A percentile compares a stretch with the other conserved stretches of the same genome.
These are phyloP conservation scores for Quiscalus mexicanus DNA, from an alignment of 2,113 vertebrate species.

Conservation along the genomic window DNA sequence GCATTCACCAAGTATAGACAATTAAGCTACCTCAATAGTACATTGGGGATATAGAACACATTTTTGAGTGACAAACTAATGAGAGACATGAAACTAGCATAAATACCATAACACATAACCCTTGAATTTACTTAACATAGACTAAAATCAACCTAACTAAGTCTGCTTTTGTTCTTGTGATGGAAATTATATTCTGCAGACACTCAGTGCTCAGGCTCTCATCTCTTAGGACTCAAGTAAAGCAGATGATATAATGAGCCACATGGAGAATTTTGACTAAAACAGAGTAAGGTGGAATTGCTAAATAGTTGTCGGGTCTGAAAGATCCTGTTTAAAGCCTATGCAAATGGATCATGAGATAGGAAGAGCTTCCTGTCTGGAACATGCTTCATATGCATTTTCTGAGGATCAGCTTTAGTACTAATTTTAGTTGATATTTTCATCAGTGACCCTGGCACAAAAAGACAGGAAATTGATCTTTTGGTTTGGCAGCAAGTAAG, in stretches of 20 bases:
- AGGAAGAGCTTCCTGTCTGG: not conserved
- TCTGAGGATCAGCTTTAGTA: not conserved
- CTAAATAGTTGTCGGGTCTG: not conserved
- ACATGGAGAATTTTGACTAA: not conserved
- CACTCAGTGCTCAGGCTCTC: not conserved
- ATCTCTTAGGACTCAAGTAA: not conserved
- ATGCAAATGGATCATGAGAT: not conserved
- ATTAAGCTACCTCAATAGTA: not conserved
- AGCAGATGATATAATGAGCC: not conserved
- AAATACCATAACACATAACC: not conserved
- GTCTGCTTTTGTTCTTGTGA: not conserved
- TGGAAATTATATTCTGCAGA: not conserved
- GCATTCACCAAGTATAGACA: not conserved
- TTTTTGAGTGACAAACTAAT: not conserved
- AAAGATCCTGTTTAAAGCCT: not conserved
- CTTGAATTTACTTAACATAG: not conserved
- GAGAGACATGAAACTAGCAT: not conserved
- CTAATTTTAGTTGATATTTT: conserved; percentile 20
- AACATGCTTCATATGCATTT: not conserved
- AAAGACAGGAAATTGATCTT: conserved; percentile 1
- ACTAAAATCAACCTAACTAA: not conserved
- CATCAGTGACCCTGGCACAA: not conserved
- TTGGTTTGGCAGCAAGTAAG: not conserved
- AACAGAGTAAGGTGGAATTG: not conserved
- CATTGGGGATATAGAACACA: not conserved